Base-by-base conservation (phyloP, 2,888 invertebrate species). In the Pachymerium ferrugineum region DNA sequence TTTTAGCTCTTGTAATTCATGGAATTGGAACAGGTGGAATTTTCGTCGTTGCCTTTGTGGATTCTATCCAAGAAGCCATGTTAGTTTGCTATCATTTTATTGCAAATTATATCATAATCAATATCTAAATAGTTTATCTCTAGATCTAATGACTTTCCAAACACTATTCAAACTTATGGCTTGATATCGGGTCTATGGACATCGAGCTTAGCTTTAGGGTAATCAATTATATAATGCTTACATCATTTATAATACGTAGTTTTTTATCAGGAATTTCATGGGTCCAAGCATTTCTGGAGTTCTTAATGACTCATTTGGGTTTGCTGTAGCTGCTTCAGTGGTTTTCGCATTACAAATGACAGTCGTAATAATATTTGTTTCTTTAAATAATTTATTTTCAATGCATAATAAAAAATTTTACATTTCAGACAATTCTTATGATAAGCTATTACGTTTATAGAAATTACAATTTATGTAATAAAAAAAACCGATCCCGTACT, bases 131-230 rank as follows among this genome's bases (percentile, higher is more conserved):
- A 33, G 12, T 8, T 12, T 33, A 33, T 8, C 5, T n/a, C n/a
- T n/a, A 5, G 33, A 5, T 12, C 5, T 33, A 33, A 33, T 12
- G 12, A 33, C 33, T 33, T 33, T 33, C 33, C 33, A 33, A 33
- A 33, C 12, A 33, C 5, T 33, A 33, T 33, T 77, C 91, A 93
- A 80, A 95, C 95, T 0, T 94, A 93, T 80, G 94, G 94, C 0
- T 84, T 94, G 35, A 90, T 94, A 10, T 93, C 94, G 0, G 95
- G 94, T 0, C 85, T 95, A 79, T 95, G 94, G 90, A 93, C 94
- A 0, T 93, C 93, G 0, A 89, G 91, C 0, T 93, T 94, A 79
- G 93, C 94, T 0, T 84, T 94, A 10, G 95, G 95, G 71, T 71
- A 38, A 38, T n/a, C 5, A 38, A 38, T 10, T 38, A 14, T 8